These are phyloP conservation scores for Hemicordylus capensis DNA, from an alignment of 2,113 vertebrate species.

Conservation along the genomic window DNA sequence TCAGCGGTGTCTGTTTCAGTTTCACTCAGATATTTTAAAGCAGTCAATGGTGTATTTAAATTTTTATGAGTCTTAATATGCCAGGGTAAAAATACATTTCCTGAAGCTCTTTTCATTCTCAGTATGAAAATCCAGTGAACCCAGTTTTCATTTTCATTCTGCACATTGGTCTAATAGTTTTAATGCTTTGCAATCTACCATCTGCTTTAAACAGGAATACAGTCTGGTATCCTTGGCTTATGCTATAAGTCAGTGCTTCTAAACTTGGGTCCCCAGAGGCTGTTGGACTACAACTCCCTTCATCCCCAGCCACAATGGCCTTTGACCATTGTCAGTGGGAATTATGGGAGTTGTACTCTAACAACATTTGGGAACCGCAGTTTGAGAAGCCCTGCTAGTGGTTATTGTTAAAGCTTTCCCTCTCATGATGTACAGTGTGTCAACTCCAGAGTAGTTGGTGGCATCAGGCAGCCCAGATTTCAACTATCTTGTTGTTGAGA, in stretches of 20 bases:
- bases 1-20: not conserved
- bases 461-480: too few species aligned
- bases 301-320: too few species aligned
- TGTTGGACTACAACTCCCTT: too few species aligned
- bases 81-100: slow-evolving; percentile 57
- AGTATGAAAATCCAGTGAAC: slow-evolving; percentile 50
- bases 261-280: too few species aligned
- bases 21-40: slow-evolving; percentile 51
- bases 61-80: slow-evolving; percentile 27
- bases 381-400: too few species aligned
- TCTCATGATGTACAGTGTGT: not conserved
- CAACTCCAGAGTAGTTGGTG: not conserved
- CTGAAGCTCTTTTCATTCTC: slow-evolving; percentile 52
- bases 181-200: not conserved
- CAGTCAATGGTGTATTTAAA: slow-evolving; percentile 28
- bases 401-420: not conserved
- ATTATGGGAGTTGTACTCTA: too few species aligned
- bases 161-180: slow-evolving; percentile 25
- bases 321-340: too few species aligned
- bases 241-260: not conserved
- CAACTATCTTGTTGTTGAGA: not conserved
- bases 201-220: not conserved
- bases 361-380: too few species aligned
- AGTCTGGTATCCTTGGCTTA: too few species aligned
- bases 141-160: slow-evolving; percentile 31